Base-by-base conservation (phyloP, 2,113 vertebrate species). In the Colossoma macropomum region DNA sequence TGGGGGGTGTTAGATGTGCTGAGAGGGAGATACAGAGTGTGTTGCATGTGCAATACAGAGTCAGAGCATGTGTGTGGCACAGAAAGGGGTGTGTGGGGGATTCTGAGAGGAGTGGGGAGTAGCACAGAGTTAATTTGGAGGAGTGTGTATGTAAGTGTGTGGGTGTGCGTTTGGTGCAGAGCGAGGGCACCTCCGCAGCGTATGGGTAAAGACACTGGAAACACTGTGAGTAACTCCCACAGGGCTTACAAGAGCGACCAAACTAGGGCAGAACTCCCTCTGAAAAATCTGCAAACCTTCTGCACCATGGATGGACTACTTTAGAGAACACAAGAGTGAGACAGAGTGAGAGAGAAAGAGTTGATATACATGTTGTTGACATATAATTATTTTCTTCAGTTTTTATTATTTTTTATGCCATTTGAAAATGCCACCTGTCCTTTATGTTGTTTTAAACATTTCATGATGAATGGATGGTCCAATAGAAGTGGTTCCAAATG, bases 251-350 rank as follows among this genome's bases (percentile, higher is more conserved):
- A 71, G 69, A 77, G 48, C 32, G 62, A 82, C 62, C 60, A 68
- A 86, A 86, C 60, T 83, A 74, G 84, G 52, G 71, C 81, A 81
- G 71, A 80, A 76, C 56, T 70, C 66, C 19, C 77, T 69, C 65
- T 71, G 32, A 69, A 45, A 77, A 71, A 78, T 27, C 17, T 77
- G 75, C 38, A 65, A 28, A 56, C 75, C 65, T 79, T 72, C 74
- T 48, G 73, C 48, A 12, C 62, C 80, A 69, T 41, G 45, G 30
- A 69, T 41, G 59, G 30, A 48, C 45, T 80, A 70, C 52, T 62
- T 62, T 27, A 62, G 59, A 62, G n/a, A 62, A 23, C 21, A 1
- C 6, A 21, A 6, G 8, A 23, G 59, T 27, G 59, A 62, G n/a
- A 59, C 1, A 59, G 56, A 59, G 56, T 3, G 21, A 59, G 34